Percentiles rank a stretch among this genome's conserved stretches.
These are phyloP conservation scores for Centruroides sculpturatus DNA, from an alignment of 1,140 invertebrate genomes.

Conservation along the genomic window DNA sequence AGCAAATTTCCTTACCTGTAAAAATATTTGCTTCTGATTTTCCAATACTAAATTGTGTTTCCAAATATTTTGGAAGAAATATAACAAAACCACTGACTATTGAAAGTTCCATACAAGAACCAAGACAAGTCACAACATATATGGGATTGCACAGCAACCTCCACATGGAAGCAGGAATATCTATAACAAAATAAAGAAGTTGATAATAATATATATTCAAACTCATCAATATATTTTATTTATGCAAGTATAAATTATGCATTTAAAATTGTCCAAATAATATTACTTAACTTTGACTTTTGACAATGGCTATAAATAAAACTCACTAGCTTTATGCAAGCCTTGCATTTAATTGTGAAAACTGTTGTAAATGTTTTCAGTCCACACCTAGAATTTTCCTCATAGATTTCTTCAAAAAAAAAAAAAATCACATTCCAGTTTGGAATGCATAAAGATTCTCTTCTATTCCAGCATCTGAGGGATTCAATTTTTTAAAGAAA, in stretches of 20 bases:
- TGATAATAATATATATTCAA: not conserved
- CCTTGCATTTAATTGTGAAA: too few relatives aligned
- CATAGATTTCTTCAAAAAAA: too few relatives aligned
- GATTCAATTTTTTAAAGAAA: too few relatives aligned
- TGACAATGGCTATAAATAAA: not conserved
- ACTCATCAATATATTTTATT: not conserved
- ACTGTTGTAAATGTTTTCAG: too few relatives aligned
- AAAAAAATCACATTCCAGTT: too few relatives aligned
- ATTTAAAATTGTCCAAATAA: not conserved
- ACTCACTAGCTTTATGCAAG: too few relatives aligned
- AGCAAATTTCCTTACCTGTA: constrained; percentile 43
- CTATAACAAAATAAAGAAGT: constrained; percentile 34
- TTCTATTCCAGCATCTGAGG: too few relatives aligned
- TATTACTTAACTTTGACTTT: not conserved
- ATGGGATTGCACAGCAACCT: constrained; percentile 70
- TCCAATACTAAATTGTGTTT: constrained; percentile 84
- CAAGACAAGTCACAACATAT: constrained; percentile 80
- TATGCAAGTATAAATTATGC: too few relatives aligned
- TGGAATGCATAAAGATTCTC: too few relatives aligned
- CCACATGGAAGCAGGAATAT: constrained; percentile 82
- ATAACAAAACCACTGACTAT: constrained; percentile 89
- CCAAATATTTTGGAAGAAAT: constrained; percentile 85
- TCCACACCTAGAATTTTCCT: too few relatives aligned
- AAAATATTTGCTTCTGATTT: constrained; percentile 88
- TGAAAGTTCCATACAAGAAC: constrained; percentile 86